Evolutionary conservation across 1,140 invertebrate species (phyloP).

Genomic region (Lasaia peninsularis): DNA sequence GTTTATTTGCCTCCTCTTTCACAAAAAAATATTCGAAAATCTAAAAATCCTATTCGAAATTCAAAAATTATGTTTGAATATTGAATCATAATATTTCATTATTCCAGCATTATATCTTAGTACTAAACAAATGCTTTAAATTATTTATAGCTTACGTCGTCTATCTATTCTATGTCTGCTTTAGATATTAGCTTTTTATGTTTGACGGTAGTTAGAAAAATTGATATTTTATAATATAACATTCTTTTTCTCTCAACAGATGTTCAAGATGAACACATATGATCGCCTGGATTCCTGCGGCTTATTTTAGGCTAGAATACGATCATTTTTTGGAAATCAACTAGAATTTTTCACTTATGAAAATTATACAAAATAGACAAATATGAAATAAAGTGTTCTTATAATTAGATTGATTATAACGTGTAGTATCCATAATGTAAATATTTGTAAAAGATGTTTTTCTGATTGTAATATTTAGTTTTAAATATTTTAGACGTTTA

Average conservation of each 20-base stretch:
- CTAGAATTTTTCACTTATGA: constrained; percentile 25
- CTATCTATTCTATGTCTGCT: neutral
- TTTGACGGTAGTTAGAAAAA: constrained; percentile 10
- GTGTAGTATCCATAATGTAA: constrained; percentile 11
- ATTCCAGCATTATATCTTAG: too few species aligned
- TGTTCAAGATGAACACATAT: constrained; percentile 81
- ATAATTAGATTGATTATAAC: constrained; percentile 55
- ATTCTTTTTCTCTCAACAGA: constrained; percentile 79
- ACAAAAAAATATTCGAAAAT: too few species aligned
- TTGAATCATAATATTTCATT: too few species aligned
- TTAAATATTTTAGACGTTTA: constrained; percentile 22
- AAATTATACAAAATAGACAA: constrained; percentile 26
- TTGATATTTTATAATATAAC: constrained; percentile 17
- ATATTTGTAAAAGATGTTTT: constrained; percentile 25
- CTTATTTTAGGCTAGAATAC: constrained; percentile 16
- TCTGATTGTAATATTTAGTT: constrained; percentile 15
- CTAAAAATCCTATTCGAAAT: too few species aligned
- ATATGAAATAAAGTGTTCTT: constrained; percentile 73
- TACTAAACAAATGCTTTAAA: neutral
- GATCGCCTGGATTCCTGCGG: constrained; percentile 37
- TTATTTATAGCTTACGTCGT: neutral
- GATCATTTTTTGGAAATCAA: constrained; percentile 14
- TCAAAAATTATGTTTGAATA: too few species aligned
- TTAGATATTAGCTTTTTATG: constrained; percentile 26
- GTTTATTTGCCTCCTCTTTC: too few species aligned